phyloP scores from a whole-genome alignment of 2,888 invertebrate genomes.

The Teleogryllus oceanicus region DNA sequence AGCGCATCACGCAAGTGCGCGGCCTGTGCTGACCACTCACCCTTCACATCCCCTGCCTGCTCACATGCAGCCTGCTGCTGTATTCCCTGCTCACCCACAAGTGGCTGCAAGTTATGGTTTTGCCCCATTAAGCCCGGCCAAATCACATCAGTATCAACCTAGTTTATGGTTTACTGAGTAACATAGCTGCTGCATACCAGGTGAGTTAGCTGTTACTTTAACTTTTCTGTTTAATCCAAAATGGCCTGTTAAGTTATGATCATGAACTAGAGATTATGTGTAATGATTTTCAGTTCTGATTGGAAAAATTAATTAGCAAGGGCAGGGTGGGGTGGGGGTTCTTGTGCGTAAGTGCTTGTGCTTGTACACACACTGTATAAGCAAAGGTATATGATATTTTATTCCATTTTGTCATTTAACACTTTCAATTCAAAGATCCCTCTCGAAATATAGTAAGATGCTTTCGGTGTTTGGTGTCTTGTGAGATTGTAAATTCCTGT shows the following conservation, averaged over 20 bases:
- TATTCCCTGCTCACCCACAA: constrained; percentile 64
- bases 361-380: too few species aligned
- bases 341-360: too few species aligned
- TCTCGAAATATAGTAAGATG: too few species aligned
- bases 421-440: too few species aligned
- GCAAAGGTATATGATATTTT: too few species aligned
- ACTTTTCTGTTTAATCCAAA: not conserved
- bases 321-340: too few species aligned
- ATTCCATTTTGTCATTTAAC: too few species aligned
- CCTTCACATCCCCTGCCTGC: constrained; percentile 72
- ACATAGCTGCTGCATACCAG: not conserved
- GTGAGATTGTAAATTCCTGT: too few species aligned
- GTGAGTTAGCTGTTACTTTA: not conserved
- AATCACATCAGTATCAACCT: constrained; percentile 63
- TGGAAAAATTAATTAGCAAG: too few species aligned
- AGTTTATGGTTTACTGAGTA: constrained; percentile 76
- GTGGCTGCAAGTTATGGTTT: constrained; percentile 61
- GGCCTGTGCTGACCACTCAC: constrained; percentile 62
- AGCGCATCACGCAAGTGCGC: constrained; percentile 76
- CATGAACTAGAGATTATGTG: not conserved
- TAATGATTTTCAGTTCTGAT: not conserved
- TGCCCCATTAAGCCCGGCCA: constrained; percentile 67
- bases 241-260: not conserved
- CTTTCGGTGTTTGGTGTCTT: too few species aligned
- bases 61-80: constrained; percentile 63